Evolutionary conservation across 2,113 vertebrate genomes (phyloP).

Genomic region (Colius striatus): DNA sequence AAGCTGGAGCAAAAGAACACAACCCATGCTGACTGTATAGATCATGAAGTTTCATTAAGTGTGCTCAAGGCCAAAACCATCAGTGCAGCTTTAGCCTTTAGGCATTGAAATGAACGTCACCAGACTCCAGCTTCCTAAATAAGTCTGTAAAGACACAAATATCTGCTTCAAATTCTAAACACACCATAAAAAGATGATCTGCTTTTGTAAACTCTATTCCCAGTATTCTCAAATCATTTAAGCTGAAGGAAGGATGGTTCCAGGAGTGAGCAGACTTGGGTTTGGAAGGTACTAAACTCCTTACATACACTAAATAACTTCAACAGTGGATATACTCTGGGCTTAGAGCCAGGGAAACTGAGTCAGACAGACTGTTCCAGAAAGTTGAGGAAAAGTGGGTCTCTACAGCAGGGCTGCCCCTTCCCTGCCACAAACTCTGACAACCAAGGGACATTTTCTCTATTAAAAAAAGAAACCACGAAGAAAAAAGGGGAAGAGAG

Average conservation of each 20-base stretch:
- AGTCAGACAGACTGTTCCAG: background rate
- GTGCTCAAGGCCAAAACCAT: background rate
- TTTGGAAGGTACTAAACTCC: background rate
- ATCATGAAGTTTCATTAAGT: background rate
- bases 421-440: background rate
- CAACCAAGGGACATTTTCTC: background rate
- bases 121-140: background rate
- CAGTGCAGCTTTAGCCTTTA: background rate
- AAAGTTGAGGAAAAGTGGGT: background rate
- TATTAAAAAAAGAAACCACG: background rate
- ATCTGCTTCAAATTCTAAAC: slow-evolving; percentile 13
- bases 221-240: background rate
- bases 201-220: background rate
- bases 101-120: background rate
- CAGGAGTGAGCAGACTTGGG: background rate
- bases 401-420: background rate
- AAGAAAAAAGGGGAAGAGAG: background rate
- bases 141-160: background rate
- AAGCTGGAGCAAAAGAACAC: background rate
- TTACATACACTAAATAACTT: background rate
- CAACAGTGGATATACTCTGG: background rate
- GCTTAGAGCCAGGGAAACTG: background rate
- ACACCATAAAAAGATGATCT: background rate
- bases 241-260: background rate
- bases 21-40: background rate